A percentile compares a stretch with the other conserved stretches of the same genome.
Evolutionary conservation across 1,140 invertebrate species (phyloP).

Genomic region (Vollenhovia emeryi): DNA sequence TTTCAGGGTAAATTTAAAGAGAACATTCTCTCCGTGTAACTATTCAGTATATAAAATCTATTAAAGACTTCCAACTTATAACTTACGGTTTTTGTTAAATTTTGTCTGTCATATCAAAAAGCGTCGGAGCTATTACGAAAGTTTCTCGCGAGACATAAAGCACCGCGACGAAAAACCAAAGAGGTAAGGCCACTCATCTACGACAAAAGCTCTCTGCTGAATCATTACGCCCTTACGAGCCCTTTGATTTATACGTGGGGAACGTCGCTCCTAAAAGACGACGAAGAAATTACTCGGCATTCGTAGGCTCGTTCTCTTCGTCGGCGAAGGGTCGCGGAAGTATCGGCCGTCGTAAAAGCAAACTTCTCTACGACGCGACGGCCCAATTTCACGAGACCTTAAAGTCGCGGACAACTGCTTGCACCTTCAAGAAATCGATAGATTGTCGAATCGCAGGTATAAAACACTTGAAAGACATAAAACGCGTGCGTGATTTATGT

Average conservation of each 20-base stretch:
- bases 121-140: slow-evolving; percentile 32
- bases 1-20: too few species aligned
- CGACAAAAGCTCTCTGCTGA: slow-evolving; percentile 80
- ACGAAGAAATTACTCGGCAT: slow-evolving; percentile 77
- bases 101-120: slow-evolving; percentile 17
- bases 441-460: not conserved
- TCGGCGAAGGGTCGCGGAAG: slow-evolving; percentile 11
- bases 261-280: slow-evolving; percentile 69
- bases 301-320: slow-evolving; percentile 58
- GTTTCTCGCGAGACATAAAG: slow-evolving; percentile 42
- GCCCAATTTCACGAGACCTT: slow-evolving; percentile 48
- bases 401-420: slow-evolving; percentile 28
- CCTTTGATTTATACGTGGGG: slow-evolving; percentile 79
- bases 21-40: too few species aligned
- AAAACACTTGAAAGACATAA: not conserved
- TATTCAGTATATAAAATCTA: slow-evolving; percentile 9
- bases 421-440: slow-evolving; percentile 26
- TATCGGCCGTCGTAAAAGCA: slow-evolving; percentile 53
- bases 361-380: slow-evolving; percentile 55
- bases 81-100: slow-evolving; percentile 1
- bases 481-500: not conserved
- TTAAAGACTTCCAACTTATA: not conserved
- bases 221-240: slow-evolving; percentile 76
- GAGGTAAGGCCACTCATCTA: slow-evolving; percentile 69
- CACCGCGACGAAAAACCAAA: slow-evolving; percentile 71